Conservation (phyloP, 2,888 invertebrate species). For the Laothoe populi region DNA sequence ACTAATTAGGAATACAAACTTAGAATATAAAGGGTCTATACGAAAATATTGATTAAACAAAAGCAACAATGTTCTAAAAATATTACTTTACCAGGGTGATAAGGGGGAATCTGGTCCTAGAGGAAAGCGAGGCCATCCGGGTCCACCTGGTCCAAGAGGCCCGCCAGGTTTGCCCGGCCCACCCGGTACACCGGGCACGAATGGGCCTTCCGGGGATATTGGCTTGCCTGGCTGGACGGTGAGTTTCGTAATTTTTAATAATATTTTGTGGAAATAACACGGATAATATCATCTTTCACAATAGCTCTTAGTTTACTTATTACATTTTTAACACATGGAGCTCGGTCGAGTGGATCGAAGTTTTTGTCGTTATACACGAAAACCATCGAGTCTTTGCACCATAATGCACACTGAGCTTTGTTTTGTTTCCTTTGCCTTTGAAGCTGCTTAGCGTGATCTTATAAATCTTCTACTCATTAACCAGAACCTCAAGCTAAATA, state of each 20-base stretch:
- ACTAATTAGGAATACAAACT: background rate
- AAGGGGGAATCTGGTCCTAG: slow-evolving; percentile 75
- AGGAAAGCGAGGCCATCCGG: slow-evolving; percentile 89
- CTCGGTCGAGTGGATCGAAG: no score
- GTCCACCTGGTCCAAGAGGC: slow-evolving; percentile 91
- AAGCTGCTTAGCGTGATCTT: no score
- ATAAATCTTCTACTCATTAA: no score
- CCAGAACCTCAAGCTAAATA: no score
- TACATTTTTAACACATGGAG: no score
- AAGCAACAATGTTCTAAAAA: background rate
- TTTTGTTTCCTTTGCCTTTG: no score
- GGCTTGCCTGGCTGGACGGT: slow-evolving; percentile 92
- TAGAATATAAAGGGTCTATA: background rate
- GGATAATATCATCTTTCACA: no score
- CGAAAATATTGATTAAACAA: background rate
- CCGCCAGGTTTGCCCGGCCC: slow-evolving; percentile 89
- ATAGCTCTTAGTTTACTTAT: background rate
- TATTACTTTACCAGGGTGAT: slow-evolving; percentile 61
- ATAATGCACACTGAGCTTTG: no score
- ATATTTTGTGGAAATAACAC: no score
- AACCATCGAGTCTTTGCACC: no score
- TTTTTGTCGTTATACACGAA: no score
- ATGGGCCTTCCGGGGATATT: slow-evolving; percentile 89
- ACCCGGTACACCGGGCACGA: slow-evolving; percentile 88
- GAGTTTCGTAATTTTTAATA: slow-evolving; percentile 42